Conservation (phyloP, 2,797 vertebrate species). For the Manis pentadactyla region DNA sequence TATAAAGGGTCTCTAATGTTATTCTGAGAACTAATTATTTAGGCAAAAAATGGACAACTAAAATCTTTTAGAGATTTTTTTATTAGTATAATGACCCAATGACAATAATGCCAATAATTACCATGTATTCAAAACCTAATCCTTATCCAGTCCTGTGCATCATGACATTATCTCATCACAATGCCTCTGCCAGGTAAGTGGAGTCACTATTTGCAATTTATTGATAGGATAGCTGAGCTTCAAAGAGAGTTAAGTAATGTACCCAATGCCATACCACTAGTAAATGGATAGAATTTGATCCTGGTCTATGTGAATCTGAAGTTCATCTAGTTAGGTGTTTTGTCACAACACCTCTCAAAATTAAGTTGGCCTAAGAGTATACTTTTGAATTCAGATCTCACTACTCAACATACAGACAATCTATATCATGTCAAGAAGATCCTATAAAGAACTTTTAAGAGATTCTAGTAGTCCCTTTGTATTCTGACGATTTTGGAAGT, state of each 20-base stretch:
- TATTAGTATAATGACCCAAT: neutral
- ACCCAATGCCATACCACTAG: neutral
- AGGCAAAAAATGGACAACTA: neutral
- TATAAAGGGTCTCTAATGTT: neutral
- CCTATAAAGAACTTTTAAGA: neutral
- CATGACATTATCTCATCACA: neutral
- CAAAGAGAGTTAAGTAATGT: neutral
- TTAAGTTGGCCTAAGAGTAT: neutral
- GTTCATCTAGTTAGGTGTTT: neutral
- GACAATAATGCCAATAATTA: neutral
- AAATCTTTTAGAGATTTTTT: neutral
- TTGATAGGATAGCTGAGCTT: conserved; percentile 5
- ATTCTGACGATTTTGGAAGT: neutral
- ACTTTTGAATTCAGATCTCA: neutral
- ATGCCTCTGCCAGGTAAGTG: neutral
- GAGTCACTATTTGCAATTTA: neutral
- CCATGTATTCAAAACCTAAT: neutral
- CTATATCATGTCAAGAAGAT: neutral
- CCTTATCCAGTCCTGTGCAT: neutral
- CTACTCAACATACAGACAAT: neutral
- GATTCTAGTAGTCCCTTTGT: neutral
- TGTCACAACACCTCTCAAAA: neutral
- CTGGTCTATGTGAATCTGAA: neutral
- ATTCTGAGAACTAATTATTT: neutral
- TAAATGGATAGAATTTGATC: neutral